Evolutionary conservation across 2,888 invertebrate species (phyloP).

Genomic region (Chrysodeixis includens): DNA sequence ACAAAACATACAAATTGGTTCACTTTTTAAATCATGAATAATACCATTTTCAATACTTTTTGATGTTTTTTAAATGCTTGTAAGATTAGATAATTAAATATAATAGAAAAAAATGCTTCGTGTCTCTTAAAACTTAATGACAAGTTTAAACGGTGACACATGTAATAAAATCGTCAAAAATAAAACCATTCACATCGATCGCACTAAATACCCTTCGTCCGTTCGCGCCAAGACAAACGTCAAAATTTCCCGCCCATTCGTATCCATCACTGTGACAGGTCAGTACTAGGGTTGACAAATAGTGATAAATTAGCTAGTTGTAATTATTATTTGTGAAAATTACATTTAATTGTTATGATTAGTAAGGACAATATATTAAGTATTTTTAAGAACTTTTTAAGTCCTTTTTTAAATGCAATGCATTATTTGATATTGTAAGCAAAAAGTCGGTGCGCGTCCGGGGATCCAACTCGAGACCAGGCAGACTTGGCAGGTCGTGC

Average conservation of each 20-base stretch:
- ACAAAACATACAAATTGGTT: no score
- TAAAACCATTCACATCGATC: slow-evolving; percentile 32
- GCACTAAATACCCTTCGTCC: slow-evolving; percentile 44
- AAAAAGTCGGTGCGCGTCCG: no score
- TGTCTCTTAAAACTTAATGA: not conserved
- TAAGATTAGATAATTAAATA: not conserved
- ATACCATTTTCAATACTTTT: no score
- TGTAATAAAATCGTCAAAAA: slow-evolving; percentile 35
- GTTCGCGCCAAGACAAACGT: slow-evolving; percentile 73
- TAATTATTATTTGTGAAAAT: not conserved
- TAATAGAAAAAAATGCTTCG: no score
- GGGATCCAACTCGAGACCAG: no score
- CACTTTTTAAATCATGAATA: no score
- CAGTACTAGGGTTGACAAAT: slow-evolving; percentile 38
- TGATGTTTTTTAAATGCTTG: no score
- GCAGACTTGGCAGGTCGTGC: no score
- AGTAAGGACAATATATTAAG: no score
- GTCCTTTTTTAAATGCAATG: no score
- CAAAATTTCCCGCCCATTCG: slow-evolving; percentile 72
- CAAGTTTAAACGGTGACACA: slow-evolving; percentile 21
- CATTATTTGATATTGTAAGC: no score
- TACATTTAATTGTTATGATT: not conserved
- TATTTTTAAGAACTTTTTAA: no score
- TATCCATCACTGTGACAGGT: slow-evolving; percentile 75
- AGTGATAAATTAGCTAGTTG: slow-evolving; percentile 2